Percentiles rank a stretch among this genome's conserved stretches.
Conservation (phyloP, 2,797 vertebrate species). For the Spinus pinus region DNA sequence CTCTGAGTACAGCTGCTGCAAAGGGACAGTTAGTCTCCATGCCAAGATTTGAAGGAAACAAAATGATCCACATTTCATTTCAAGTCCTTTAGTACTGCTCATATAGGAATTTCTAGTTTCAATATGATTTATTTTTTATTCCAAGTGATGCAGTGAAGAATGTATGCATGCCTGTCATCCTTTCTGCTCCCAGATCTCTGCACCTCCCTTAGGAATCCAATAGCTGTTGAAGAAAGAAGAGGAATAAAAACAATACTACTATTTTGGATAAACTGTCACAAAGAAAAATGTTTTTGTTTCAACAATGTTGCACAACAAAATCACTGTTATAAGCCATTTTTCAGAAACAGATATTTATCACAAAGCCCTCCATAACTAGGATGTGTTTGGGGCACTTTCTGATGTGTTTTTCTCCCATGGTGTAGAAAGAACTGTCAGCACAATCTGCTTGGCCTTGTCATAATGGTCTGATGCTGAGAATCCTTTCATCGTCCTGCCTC, state of each 20-base stretch:
- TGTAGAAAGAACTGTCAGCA: not conserved
- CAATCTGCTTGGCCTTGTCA: not conserved
- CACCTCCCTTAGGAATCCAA: not conserved
- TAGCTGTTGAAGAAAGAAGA: not conserved
- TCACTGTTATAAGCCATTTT: not conserved
- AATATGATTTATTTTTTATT: not conserved
- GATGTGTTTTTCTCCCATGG: not conserved
- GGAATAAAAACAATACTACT: not conserved
- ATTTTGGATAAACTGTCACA: not conserved
- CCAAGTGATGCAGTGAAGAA: not conserved
- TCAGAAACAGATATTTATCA: not conserved
- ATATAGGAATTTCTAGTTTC: not conserved
- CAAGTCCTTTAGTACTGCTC: not conserved
- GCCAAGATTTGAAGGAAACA: slow-evolving; percentile 6
- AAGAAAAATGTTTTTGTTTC: slow-evolving; percentile 15
- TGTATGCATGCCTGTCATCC: not conserved
- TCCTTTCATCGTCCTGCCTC: not conserved
- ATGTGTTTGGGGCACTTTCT: not conserved
- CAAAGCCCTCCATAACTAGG: not conserved
- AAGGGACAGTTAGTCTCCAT: not conserved
- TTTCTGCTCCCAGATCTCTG: not conserved
- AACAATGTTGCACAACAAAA: not conserved
- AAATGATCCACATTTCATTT: not conserved
- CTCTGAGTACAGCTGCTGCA: slow-evolving; percentile 8
- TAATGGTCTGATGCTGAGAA: not conserved